Evolutionary conservation across 2,888 invertebrate genomes (phyloP), one percentile per base, ranked within the genome.

Genomic region (Parasteatoda lunata): DNA sequence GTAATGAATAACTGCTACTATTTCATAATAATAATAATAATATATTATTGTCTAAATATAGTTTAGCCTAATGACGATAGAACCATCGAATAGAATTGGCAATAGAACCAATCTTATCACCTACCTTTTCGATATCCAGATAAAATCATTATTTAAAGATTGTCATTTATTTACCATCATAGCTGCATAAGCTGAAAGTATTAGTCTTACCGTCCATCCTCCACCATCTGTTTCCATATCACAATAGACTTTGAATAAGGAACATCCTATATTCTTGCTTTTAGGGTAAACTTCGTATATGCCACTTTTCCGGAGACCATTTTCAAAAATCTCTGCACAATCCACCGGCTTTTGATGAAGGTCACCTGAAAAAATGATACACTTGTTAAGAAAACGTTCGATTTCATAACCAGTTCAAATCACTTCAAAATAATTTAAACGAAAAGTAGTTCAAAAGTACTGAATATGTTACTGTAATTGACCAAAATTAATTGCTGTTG

Each of bases 171-270:
- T 68, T 68, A 45, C 66, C 77, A 4, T 65, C 30, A 51, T 54
- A 72, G 91, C 92, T 92, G 6, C 91, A 91, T 8, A 92, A 92
- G 7, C 91, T 91, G n/a, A 90, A 90, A 5, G 90, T 90, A 64
- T 90, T 90, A 90, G 91, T 30, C 30, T 30, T 30, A 30, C 30
- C 0, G 30, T 30, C 30, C 30, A 30, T 30, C 30, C 30, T 30
- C 30, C 30, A 2, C 30, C 30, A 30, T 30, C 30, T 30, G 30
- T 30, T 30, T 30, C 30, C 30, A 30, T 90, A 78, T 92, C 91
- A 84, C 92, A 92, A 89, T 91, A 91, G 11, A 94, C 95, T 48
- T 75, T 13, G n/a, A 75, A 3, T 4, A 47, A 13, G 13, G 15
- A 52, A 52, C 75, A 69, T 4, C 13, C 8, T 3, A 47, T 3